phyloP scores from a whole-genome alignment of 2,888 invertebrate species.

The Drosophila limbata region DNA sequence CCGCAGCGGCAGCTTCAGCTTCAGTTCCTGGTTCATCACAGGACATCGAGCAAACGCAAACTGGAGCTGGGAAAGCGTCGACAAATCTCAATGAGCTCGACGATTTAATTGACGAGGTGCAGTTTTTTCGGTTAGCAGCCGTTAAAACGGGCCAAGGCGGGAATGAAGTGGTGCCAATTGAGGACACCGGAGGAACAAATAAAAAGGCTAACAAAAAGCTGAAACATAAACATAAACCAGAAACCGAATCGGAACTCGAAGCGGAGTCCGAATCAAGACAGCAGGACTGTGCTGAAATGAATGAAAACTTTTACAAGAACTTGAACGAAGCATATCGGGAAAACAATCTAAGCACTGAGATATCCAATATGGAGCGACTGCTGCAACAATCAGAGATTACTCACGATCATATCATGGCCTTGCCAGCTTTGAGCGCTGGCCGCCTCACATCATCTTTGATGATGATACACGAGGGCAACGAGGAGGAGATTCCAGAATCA shows the following conservation, averaged over 20 bases:
- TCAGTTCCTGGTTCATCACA: conserved; percentile 10
- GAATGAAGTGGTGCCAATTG: conserved; percentile 76
- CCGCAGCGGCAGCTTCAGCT: conserved; percentile 14
- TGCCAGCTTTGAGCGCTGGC: conserved; percentile 76
- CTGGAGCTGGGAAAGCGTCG: conserved; percentile 27
- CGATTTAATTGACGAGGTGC: conserved; percentile 46
- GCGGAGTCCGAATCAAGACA: conserved; percentile 25
- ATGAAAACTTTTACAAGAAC: conserved; percentile 95
- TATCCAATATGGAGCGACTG: conserved; percentile 68
- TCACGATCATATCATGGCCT: conserved; percentile 52
- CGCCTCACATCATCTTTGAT: conserved; percentile 88
- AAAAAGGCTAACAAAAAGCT: not conserved
- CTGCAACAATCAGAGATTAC: conserved; percentile 64
- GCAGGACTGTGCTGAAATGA: conserved; percentile 88
- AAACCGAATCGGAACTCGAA: conserved; percentile 23
- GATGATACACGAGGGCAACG: conserved; percentile 95
- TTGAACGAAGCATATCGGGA: conserved; percentile 95
- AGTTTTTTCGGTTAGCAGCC: conserved; percentile 84
- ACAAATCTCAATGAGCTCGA: conserved; percentile 31
- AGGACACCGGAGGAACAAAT: conserved; percentile 79
- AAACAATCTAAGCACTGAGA: conserved; percentile 85
- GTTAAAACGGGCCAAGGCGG: conserved; percentile 78
- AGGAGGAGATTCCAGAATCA: conserved; percentile 86
- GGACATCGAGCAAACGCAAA: not conserved
- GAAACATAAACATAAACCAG: too few relatives aligned